These are phyloP conservation scores for Siniperca scherzeri DNA, from an alignment of 2,797 vertebrate species.

Conservation along the genomic window DNA sequence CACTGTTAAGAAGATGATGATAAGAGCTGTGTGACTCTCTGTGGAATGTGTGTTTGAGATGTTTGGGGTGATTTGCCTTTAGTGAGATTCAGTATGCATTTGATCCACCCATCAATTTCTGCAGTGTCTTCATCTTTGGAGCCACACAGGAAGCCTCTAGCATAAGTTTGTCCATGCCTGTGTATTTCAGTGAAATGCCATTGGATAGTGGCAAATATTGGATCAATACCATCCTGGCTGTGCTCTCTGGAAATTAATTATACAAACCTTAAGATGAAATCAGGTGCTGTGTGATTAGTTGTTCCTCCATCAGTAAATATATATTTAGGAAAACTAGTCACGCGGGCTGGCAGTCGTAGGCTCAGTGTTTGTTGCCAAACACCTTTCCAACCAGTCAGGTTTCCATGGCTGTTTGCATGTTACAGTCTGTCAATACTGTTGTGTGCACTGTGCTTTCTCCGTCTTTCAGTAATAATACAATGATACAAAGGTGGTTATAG, in stretches of 20 bases:
- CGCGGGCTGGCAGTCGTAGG: not conserved
- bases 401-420: slow-evolving; percentile 13
- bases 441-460: not conserved
- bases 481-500: not conserved
- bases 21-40: not conserved
- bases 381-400: slow-evolving; percentile 38
- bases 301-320: slow-evolving; percentile 37
- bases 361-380: slow-evolving; percentile 66
- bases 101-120: slow-evolving; percentile 57
- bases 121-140: slow-evolving; percentile 2
- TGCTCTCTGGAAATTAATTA: not conserved
- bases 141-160: not conserved
- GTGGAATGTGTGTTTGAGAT: slow-evolving; percentile 39
- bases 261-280: not conserved
- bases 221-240: not conserved
- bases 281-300: not conserved
- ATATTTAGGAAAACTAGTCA: slow-evolving; percentile 24
- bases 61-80: slow-evolving; percentile 24
- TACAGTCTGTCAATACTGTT: not conserved
- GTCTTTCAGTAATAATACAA: slow-evolving; percentile 3
- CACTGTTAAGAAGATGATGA: not conserved
- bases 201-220: not conserved
- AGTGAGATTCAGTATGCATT: slow-evolving; percentile 13
- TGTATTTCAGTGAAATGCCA: not conserved
- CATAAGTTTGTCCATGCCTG: not conserved